Percentiles rank a stretch among this genome's conserved stretches.
Evolutionary conservation across 2,888 invertebrate genomes (phyloP).

Genomic region (Drosophila monieri): DNA sequence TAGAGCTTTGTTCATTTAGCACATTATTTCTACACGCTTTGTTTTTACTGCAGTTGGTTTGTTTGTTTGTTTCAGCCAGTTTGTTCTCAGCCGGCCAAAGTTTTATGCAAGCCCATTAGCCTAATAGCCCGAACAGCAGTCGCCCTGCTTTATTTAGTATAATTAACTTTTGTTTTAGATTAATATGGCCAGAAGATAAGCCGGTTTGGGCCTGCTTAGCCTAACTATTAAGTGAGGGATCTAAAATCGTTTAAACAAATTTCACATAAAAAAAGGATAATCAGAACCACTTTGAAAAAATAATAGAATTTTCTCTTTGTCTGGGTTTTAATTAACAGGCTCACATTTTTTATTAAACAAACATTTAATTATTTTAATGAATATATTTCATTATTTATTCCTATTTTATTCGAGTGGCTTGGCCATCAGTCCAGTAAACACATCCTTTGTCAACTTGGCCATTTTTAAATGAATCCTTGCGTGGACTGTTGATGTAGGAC

Average conservation of each 20-base stretch:
- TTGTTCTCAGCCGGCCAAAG: conserved; percentile 45
- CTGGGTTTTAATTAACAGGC: too few relatives aligned
- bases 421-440: conserved; percentile 53
- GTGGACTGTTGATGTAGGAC: not conserved
- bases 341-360: too few relatives aligned
- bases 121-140: conserved; percentile 54
- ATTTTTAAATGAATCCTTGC: conserved; percentile 49
- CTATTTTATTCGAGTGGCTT: conserved; percentile 12
- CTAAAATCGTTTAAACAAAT: conserved; percentile 13
- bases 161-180: conserved; percentile 56
- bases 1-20: conserved; percentile 55
- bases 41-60: conserved; percentile 55
- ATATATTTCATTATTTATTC: too few relatives aligned
- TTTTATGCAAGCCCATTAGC: conserved; percentile 60
- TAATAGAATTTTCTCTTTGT: too few relatives aligned
- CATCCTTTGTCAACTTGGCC: conserved; percentile 55
- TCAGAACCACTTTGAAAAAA: too few relatives aligned
- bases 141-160: conserved; percentile 43
- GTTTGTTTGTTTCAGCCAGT: conserved; percentile 25
- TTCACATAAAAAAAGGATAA: too few relatives aligned
- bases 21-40: conserved; percentile 70
- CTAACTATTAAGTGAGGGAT: not conserved
- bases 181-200: conserved; percentile 13
- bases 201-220: not conserved
- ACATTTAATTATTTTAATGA: too few relatives aligned